Percentiles rank a stretch among this genome's conserved stretches.
Evolutionary conservation across 2,888 invertebrate genomes (phyloP).

Genomic region (Myathropa florea): DNA sequence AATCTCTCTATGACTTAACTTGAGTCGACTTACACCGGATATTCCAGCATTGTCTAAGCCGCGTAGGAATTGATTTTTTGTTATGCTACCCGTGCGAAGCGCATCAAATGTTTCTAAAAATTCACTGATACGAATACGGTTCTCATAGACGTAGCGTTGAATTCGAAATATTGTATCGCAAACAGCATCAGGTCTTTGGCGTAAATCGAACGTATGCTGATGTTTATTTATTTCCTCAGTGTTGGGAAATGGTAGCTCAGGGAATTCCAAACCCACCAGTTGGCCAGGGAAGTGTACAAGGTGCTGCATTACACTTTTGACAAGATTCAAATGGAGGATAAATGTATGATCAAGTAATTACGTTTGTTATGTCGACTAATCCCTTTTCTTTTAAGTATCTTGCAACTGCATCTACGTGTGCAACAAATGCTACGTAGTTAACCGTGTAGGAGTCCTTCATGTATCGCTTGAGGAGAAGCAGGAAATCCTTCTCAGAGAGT

Average conservation of each 20-base stretch:
- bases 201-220: conserved; percentile 35
- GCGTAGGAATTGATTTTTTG: conserved; percentile 87
- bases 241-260: conserved; percentile 82
- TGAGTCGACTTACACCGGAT: conserved; percentile 82
- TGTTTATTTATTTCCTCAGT: conserved; percentile 71
- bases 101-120: conserved; percentile 88
- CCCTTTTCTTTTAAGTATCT: conserved; percentile 83
- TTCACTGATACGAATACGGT: conserved; percentile 85
- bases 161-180: conserved; percentile 80
- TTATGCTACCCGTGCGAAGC: conserved; percentile 85
- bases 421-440: conserved; percentile 89
- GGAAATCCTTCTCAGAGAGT: conserved; percentile 87
- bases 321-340: no score
- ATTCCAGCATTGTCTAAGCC: conserved; percentile 86
- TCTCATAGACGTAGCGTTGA: conserved; percentile 85
- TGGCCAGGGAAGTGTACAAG: conserved; percentile 84
- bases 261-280: conserved; percentile 85
- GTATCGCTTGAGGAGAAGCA: conserved; percentile 87
- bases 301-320: conserved; percentile 77
- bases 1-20: conserved; percentile 84
- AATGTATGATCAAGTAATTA: conserved; percentile 71
- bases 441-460: conserved; percentile 88
- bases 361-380: conserved; percentile 80
- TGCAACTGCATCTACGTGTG: conserved; percentile 85
- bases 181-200: conserved; percentile 73